Evolutionary conservation across 2,888 invertebrate genomes (phyloP), one percentile per base, ranked within the genome.

Genomic region (Thymelicus lineola): DNA sequence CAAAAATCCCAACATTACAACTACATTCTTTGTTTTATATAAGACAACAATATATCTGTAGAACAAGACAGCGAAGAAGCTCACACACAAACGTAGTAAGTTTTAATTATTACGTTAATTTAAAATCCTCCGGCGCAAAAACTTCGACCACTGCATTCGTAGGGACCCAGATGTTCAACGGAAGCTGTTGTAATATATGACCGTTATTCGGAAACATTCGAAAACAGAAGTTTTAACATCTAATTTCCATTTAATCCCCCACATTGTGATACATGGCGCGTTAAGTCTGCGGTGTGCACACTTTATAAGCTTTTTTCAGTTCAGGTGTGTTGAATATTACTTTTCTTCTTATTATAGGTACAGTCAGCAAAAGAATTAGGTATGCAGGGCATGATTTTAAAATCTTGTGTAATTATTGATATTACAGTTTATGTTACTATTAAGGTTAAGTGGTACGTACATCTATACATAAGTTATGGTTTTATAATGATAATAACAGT

Each of bases 161-260:
- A 78, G 72, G 84, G 88, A 71, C 89, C 84, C 90, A 91, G 91
- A 86, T 91, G 90, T 83, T 82, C 78, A 70, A 66, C 73, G 76
- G 78, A 81, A 79, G 83, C 85, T 79, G 80, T 80, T 79, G 79
- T 90, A 88, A 91, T 89, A 86, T 89, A 90, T 85, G 86, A 82
- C 82, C 80, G 84, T 87, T 89, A 89, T 89, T 88, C 83, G 84
- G 82, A 82, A 86, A 85, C 85, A 88, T n/a, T n/a, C n/a, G n/a
- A n/a, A n/a, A n/a, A n/a, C n/a, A n/a, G n/a, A 92, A 92, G 85
- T 92, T 92, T 90, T 90, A 64, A 70, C 64, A 64, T 70, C 70
- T 70, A 91, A 92, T 91, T 91, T 89, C 84, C 77, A 75, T 78
- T 84, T 90, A 91, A 90, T 88, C 87, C 85, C 76, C 78, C 79